phyloP scores from a whole-genome alignment of 2,113 vertebrate species.

The Brachyistius frenatus region DNA sequence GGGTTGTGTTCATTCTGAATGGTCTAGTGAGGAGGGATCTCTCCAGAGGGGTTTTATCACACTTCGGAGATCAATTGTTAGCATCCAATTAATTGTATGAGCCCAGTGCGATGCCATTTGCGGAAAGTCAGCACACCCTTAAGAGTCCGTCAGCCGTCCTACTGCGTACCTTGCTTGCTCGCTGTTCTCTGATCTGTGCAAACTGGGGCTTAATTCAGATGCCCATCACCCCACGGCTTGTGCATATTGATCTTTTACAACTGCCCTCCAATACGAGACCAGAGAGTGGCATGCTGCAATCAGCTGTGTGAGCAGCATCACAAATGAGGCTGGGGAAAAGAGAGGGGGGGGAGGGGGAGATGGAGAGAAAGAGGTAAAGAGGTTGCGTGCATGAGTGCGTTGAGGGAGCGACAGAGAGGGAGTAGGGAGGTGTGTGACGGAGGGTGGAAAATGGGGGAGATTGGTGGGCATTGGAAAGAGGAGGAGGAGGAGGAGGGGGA shows the following conservation, averaged over 20 bases:
- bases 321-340: conserved; percentile 75
- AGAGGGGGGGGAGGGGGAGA: conserved; percentile 25
- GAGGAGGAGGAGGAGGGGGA: conserved; percentile 48
- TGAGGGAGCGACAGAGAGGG: conserved; percentile 58
- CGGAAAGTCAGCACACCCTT: conserved; percentile 30
- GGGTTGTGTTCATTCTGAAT: conserved; percentile 20
- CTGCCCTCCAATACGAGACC: conserved; percentile 66
- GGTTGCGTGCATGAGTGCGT: conserved; percentile 61
- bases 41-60: conserved; percentile 32
- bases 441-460: conserved; percentile 67
- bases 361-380: conserved; percentile 52
- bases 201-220: conserved; percentile 37
- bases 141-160: conserved; percentile 24
- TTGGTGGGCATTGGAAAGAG: conserved; percentile 65
- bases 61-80: conserved; percentile 53
- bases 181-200: conserved; percentile 13
- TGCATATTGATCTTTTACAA: conserved; percentile 80
- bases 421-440: conserved; percentile 61
- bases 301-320: conserved; percentile 84
- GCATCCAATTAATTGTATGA: conserved; percentile 52
- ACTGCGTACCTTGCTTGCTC: conserved; percentile 5
- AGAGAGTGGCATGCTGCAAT: conserved; percentile 81
- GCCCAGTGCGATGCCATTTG: conserved; percentile 10
- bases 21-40: conserved; percentile 14
- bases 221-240: conserved; percentile 28